Evolutionary conservation across 2,888 invertebrate genomes (phyloP), one percentile per base, ranked within the genome.

Genomic region (Drosophila villosipedis): DNA sequence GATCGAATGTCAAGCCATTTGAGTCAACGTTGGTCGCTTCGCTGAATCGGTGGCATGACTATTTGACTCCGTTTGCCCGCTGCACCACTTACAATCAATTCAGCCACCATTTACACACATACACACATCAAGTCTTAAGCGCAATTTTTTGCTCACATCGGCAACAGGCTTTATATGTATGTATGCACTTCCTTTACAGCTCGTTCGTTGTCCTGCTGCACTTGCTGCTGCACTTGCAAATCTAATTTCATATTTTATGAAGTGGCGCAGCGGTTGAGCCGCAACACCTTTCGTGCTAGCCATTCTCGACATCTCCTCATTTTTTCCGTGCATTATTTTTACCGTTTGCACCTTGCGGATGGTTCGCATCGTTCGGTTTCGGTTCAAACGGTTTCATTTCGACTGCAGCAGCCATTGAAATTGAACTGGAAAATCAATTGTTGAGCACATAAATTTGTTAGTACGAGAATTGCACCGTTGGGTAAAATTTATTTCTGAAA

Each of bases 221-320:
- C 52, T 52, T 41, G 47, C 52, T 57, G 69, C 64, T 70, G 84
- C 80, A 67, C 68, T 87, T 85, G 86, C 82, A 87, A 87, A 87
- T 87, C 86, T 88, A 87, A 87, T 87, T 90, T 87, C 90, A 87
- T 87, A 90, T 90, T 85, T 90, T 88, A 87, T 87, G 85, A 90
- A 88, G 89, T 90, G 83, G 75, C 76, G 79, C 74, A 73, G 54
- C 47, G 67, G 67, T 69, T 68, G 66, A 68, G 61, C 65, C 69
- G 73, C 73, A 54, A 66, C 58, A 52, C 62, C 71, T 71, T 67
- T 30, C 39, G 16, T 49, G 64, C 41, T 41, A 62, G 68, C 54
- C 68, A 72, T 68, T 60, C 66, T 65, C 61, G 52, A 60, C 35
- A 64, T 68, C 78, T 54, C 47, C 60, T 69, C 70, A 66, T 68